Conservation (phyloP, 2,888 invertebrate species). For the Chloromyia formosa region DNA sequence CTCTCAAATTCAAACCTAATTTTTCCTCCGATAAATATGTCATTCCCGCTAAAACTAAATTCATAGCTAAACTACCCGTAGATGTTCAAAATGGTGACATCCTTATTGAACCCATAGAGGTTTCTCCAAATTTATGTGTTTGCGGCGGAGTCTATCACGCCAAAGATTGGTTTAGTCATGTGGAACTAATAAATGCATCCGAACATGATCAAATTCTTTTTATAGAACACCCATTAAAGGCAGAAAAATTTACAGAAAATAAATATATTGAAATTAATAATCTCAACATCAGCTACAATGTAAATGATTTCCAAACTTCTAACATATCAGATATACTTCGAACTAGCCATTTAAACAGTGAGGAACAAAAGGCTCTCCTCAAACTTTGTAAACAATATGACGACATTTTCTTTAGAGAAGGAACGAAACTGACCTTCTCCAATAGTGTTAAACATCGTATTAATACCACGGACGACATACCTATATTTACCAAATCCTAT, state of each 20-base stretch:
- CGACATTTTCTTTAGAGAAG: slow-evolving; percentile 6
- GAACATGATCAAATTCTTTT: slow-evolving; percentile 8
- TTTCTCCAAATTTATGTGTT: background rate
- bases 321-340: too few relatives aligned
- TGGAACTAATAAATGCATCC: slow-evolving; percentile 21
- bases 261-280: slow-evolving; percentile 24
- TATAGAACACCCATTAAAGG: slow-evolving; percentile 28
- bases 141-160: slow-evolving; percentile 23
- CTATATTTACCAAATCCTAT: background rate
- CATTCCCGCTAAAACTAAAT: slow-evolving; percentile 22
- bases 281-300: background rate
- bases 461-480: slow-evolving; percentile 22
- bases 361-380: slow-evolving; percentile 4
- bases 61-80: slow-evolving; percentile 35
- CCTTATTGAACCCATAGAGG: background rate
- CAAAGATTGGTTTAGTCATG: slow-evolving; percentile 17
- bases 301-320: too few relatives aligned
- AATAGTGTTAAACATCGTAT: slow-evolving; percentile 50
- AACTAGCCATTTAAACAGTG: background rate
- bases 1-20: background rate
- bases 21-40: background rate
- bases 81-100: slow-evolving; percentile 41
- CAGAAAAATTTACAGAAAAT: background rate
- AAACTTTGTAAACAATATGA: slow-evolving; percentile 1
- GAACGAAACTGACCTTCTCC: slow-evolving; percentile 45